These are phyloP conservation scores for Drosophila punjabiensis DNA, from an alignment of 1,140 invertebrate genomes.

Conservation along the genomic window DNA sequence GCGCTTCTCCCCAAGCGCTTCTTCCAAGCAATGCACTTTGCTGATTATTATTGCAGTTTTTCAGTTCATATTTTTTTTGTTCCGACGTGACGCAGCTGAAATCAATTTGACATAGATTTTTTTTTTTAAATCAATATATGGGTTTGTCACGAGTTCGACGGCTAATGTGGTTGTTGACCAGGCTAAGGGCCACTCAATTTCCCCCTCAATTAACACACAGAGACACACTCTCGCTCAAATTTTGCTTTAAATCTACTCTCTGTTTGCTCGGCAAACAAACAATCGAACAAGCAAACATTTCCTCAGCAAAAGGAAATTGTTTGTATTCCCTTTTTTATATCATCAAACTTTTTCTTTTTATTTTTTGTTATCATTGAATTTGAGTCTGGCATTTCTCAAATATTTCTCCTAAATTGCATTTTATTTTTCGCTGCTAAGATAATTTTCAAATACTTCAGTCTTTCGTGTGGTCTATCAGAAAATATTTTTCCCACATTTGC, in stretches of 20 bases:
- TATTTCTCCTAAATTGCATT: slow-evolving; percentile 31
- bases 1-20: slow-evolving; percentile 20
- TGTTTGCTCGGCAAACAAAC: slow-evolving; percentile 22
- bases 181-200: slow-evolving; percentile 14
- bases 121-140: slow-evolving; percentile 68
- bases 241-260: slow-evolving; percentile 15
- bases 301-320: slow-evolving; percentile 2
- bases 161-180: slow-evolving; percentile 25
- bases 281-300: slow-evolving; percentile 27
- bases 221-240: slow-evolving; percentile 5
- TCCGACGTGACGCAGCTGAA: slow-evolving; percentile 52
- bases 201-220: slow-evolving; percentile 27
- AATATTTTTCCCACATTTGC: slow-evolving; percentile 74
- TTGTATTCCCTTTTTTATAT: not conserved
- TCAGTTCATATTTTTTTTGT: slow-evolving; percentile 12
- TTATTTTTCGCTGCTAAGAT: slow-evolving; percentile 37
- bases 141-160: slow-evolving; percentile 40
- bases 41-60: slow-evolving; percentile 70
- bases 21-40: slow-evolving; percentile 67
- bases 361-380: slow-evolving; percentile 10
- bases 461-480: slow-evolving; percentile 32
- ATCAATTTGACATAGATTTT: slow-evolving; percentile 80
- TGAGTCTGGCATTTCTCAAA: slow-evolving; percentile 20
- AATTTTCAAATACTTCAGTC: slow-evolving; percentile 40
- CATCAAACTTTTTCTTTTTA: not conserved